A percentile compares a stretch with the other conserved stretches of the same genome.
These are phyloP conservation scores for Macropis europaea DNA, from an alignment of 2,888 invertebrate species.

Conservation along the genomic window DNA sequence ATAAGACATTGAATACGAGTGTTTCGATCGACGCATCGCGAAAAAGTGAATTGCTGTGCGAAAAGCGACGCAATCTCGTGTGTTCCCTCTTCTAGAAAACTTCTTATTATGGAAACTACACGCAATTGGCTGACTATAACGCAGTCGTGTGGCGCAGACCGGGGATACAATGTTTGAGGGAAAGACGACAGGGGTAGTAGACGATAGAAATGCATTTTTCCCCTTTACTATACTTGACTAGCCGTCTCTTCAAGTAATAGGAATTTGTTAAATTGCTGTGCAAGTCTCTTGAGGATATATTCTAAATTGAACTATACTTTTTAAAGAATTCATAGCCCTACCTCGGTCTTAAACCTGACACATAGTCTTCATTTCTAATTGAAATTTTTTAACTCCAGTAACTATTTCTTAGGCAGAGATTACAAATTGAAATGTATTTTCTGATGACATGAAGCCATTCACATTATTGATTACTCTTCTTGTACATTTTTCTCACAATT, in stretches of 20 bases:
- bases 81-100: conserved; percentile 47
- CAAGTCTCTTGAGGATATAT: too few relatives aligned
- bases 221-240: not conserved
- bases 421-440: too few relatives aligned
- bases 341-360: too few relatives aligned
- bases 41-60: conserved; percentile 11
- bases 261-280: too few relatives aligned
- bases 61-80: conserved; percentile 25
- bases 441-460: too few relatives aligned
- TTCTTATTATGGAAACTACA: conserved; percentile 47
- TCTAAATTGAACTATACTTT: too few relatives aligned
- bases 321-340: too few relatives aligned
- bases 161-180: conserved; percentile 12
- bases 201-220: not conserved
- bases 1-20: not conserved
- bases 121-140: conserved; percentile 57
- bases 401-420: too few relatives aligned
- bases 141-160: conserved; percentile 56
- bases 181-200: conserved; percentile 30
- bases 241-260: not conserved
- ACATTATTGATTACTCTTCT: too few relatives aligned
- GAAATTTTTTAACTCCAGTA: too few relatives aligned
- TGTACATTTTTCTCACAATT: too few relatives aligned
- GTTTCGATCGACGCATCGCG: not conserved
- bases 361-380: too few relatives aligned